Base-by-base conservation (phyloP, 1,140 invertebrate genomes). In the Macrotrachela quadricornifera region DNA sequence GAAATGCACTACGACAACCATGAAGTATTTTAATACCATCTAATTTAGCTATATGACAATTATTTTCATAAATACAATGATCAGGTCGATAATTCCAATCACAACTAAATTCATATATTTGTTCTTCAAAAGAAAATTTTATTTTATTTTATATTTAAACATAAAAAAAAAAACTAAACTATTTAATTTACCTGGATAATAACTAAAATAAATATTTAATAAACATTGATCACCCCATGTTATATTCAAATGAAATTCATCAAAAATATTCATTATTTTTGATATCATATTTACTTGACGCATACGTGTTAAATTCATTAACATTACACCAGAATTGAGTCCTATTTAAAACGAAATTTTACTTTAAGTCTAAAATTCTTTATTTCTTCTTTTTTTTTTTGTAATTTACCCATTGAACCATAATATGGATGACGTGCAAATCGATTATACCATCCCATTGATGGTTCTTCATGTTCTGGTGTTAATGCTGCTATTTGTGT, bases 171-270 rank as follows among this genome's bases (percentile, higher is more conserved):
- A n/a, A n/a, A n/a, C n/a, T n/a, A n/a, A n/a, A n/a, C n/a, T n/a
- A n/a, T n/a, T n/a, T n/a, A n/a, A n/a, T 56, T 56, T 63, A 79
- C 78, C 77, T 60, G 83, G 79, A 75, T 88, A 79, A 69, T 80
- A 83, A 69, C 86, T 81, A 66, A 92, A 91, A 60, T 90, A 81
- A 57, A 92, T 87, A 65, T 94, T 94, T 57, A 94, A 85, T 54
- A 94, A 85, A 72, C 92, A 87, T 70, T 94, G 88, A 71, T 94
- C 87, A n/a, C 87, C 88, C 83, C 84, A 92, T 6, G 83, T 85
- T 46, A 92, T 85, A 62, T 84, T 80, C 10, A 81, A 62, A 59
- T 79, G 81, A 69, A 84, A 92, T 63, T 83, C 78, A 58, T 82
- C 77, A 67, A 84, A 82, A 59, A 88, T 82, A 12, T 82, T 79